phyloP scores from a whole-genome alignment of 2,113 vertebrate species.

The Tenrec ecaudatus region DNA sequence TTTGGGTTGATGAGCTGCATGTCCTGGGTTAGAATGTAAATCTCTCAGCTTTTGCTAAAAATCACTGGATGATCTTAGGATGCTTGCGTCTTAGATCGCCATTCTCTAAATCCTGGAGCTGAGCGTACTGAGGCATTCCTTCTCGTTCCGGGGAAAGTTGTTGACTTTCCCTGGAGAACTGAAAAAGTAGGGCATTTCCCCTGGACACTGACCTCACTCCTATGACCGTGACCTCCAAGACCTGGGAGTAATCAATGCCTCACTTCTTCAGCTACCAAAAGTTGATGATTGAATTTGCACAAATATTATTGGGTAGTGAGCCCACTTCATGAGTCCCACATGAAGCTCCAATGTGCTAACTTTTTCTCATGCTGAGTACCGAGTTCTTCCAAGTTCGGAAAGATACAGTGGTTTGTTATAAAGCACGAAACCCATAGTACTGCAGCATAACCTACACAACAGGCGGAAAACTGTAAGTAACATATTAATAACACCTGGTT shows the following conservation, averaged over 20 bases:
- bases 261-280: background rate
- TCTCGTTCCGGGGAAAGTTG: background rate
- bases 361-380: background rate
- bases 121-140: background rate
- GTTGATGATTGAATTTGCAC: background rate
- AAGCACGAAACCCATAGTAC: background rate
- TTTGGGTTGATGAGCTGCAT: background rate
- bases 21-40: background rate
- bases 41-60: background rate
- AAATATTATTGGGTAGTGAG: background rate
- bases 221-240: background rate
- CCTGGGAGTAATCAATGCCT: background rate
- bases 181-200: background rate
- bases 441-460: constrained; percentile 11
- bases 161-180: background rate
- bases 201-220: background rate
- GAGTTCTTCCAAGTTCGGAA: constrained; percentile 46
- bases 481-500: constrained; percentile 63
- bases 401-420: background rate
- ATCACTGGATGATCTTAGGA: background rate
- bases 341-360: background rate
- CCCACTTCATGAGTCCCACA: background rate
- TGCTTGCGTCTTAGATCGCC: background rate
- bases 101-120: background rate
- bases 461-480: constrained; percentile 56